A percentile compares a stretch with the other conserved stretches of the same genome.
These are phyloP conservation scores for Dastarcus helophoroides DNA, from an alignment of 2,888 invertebrate genomes.

Conservation along the genomic window DNA sequence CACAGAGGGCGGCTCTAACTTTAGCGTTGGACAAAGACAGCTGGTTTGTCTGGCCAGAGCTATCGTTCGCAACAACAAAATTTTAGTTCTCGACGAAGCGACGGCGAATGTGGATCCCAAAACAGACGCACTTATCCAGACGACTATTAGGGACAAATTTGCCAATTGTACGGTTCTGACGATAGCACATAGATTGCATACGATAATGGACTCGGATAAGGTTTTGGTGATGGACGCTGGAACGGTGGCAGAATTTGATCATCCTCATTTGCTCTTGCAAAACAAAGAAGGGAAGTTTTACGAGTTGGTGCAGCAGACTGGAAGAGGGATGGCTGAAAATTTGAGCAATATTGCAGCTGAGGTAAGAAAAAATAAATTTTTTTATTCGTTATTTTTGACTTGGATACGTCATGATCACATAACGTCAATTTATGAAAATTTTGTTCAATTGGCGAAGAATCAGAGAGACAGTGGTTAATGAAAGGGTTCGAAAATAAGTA, in stretches of 20 bases:
- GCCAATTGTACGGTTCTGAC: conserved; percentile 70
- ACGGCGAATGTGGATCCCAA: conserved; percentile 73
- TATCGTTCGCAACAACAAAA: conserved; percentile 37
- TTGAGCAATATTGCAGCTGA: conserved; percentile 21
- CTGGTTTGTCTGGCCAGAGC: conserved; percentile 59
- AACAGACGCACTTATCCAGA: conserved; percentile 66
- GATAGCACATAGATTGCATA: conserved; percentile 73
- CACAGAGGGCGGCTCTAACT: conserved; percentile 54
- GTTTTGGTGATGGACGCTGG: conserved; percentile 74
- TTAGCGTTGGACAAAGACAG: conserved; percentile 46
- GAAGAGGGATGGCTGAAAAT: conserved; percentile 30
- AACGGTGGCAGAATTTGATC: conserved; percentile 59
- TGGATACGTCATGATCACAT: too few relatives aligned
- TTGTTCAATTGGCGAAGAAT: too few relatives aligned
- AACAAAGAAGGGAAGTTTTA: conserved; percentile 21
- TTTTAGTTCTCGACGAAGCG: conserved; percentile 50
- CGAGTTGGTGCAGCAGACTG: conserved; percentile 56
- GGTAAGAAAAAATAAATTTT: conserved; percentile 7
- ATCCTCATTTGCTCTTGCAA: conserved; percentile 55
- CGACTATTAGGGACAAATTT: conserved; percentile 63
- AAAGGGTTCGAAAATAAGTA: too few relatives aligned
- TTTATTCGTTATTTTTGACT: too few relatives aligned
- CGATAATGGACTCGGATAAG: conserved; percentile 76
- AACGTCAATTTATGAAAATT: too few relatives aligned
- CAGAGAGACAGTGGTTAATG: too few relatives aligned